Base-by-base conservation (phyloP, 2,797 vertebrate genomes). In the Hydrophis major region DNA sequence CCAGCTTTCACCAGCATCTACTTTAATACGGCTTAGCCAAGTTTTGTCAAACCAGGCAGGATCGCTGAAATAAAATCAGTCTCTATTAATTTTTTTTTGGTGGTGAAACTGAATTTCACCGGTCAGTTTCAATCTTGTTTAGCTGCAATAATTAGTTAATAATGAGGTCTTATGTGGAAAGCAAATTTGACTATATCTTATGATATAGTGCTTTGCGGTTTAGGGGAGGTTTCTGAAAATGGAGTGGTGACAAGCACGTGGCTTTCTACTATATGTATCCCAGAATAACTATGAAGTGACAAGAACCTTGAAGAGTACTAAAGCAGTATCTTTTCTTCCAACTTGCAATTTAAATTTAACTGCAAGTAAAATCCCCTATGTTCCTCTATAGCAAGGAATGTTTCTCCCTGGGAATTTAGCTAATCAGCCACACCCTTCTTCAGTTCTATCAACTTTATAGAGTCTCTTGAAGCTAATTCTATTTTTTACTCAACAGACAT, bases 21-120 rank as follows among this genome's bases (percentile, higher is more conserved):
- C 97, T 98, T 99, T 99, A 97, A 99, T 99, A 57, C 99, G 99
- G 94, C 95, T 96, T 89, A 99, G 97, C 99, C 99, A 99, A 90
- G 95, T 96, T 47, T 98, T 98, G 90, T 95, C 98, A 97, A 99
- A 99, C 98, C 98, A 99, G 28, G 98, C 97, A n/a, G 97, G 97
- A 94, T 99, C 99, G 97, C 99, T 99, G 95, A 94, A 97, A 97
- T 3, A 92, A 96, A 96, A 96, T 60, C 0, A 94, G 87, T 94
- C 8, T 16, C 14, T 6, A 63, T 55, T 2, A 59, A 18, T 59
- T 20, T 59, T 57, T 18, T 57, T 59, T 55, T 3, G 53, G 63
- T 66, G 28, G 28, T 66, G 63, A 66, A 66, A n/a, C 0, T 69
- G 14, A 74, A 88, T 3, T 90, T 78, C 59, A 86, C 7, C 87